phyloP scores from a whole-genome alignment of 2,113 vertebrate genomes.

The Mungos mungo region DNA sequence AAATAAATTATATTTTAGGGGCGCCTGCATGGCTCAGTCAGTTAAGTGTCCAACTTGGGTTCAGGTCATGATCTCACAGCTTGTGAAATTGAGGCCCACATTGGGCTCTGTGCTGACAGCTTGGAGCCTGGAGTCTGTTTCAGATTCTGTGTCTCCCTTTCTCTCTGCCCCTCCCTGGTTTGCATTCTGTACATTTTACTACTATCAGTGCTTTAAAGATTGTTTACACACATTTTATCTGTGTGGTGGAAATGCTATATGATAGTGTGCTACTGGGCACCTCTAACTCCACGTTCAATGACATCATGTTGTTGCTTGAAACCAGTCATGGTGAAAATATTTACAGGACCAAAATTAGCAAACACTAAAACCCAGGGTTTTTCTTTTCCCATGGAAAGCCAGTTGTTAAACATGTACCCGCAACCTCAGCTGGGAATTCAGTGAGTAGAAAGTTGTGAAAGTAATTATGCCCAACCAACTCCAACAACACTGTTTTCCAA shows the following conservation, averaged over 20 bases:
- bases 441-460: background rate
- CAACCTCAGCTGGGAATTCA: background rate
- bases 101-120: too few species aligned
- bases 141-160: too few species aligned
- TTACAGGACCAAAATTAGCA: background rate
- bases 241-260: background rate
- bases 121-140: too few species aligned
- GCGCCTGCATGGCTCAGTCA: too few species aligned
- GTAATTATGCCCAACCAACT: background rate
- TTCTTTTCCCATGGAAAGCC: background rate
- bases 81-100: too few species aligned
- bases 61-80: too few species aligned
- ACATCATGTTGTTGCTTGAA: background rate
- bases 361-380: background rate
- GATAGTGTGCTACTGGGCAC: background rate
- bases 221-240: background rate
- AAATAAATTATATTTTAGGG: background rate
- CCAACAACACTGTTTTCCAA: background rate
- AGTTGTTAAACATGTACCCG: background rate
- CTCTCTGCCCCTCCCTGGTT: too few species aligned
- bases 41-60: too few species aligned
- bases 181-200: background rate
- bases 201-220: background rate
- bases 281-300: background rate
- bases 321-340: background rate